phyloP scores from a whole-genome alignment of 2,113 vertebrate species.

The Oxyura jamaicensis region DNA sequence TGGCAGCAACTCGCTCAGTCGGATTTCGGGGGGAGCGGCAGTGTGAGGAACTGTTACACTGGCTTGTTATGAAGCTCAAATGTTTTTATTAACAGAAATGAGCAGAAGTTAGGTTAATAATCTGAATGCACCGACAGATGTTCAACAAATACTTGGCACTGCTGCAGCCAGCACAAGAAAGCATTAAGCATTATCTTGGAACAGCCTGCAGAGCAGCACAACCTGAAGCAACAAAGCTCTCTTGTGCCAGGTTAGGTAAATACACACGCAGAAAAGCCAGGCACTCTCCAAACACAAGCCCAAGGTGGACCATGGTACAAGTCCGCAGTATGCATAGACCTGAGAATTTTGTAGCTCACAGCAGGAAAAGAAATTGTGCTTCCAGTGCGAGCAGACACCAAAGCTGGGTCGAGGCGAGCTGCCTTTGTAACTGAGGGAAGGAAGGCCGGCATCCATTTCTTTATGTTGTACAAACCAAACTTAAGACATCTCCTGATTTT shows the following conservation, averaged over 20 bases:
- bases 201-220: not conserved
- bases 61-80: conserved; percentile 2
- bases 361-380: not conserved
- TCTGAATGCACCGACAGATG: conserved; percentile 51
- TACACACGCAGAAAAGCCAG: not conserved
- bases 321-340: not conserved
- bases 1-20: not conserved
- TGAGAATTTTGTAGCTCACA: not conserved
- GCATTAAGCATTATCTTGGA: conserved; percentile 13
- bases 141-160: conserved; percentile 51
- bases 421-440: not conserved
- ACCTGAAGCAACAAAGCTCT: not conserved
- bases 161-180: conserved; percentile 29
- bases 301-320: fast-evolving
- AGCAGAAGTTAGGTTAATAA: conserved; percentile 61
- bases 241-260: not conserved
- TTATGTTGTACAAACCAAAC: not conserved
- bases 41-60: not conserved
- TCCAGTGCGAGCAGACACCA: not conserved
- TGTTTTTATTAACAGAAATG: conserved; percentile 36
- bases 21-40: not conserved
- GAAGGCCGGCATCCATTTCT: not conserved
- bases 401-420: not conserved
- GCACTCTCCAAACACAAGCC: not conserved
- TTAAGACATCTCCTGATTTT: not conserved